Evolutionary conservation across 2,888 invertebrate species (phyloP).

Genomic region (Luffia ferchaultella): DNA sequence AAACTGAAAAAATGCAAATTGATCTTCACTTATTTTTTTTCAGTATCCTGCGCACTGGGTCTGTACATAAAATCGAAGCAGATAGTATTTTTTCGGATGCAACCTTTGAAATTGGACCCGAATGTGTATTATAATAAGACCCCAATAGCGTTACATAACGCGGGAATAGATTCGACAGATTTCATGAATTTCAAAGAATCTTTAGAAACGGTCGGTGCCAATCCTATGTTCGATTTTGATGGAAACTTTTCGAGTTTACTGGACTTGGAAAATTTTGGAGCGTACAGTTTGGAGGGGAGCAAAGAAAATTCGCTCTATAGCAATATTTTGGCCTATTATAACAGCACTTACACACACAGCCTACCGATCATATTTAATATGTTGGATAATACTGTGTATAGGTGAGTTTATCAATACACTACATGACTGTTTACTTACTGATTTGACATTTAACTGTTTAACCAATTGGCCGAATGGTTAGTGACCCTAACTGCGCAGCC

Average conservation of each 20-base stretch:
- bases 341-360: conserved; percentile 82
- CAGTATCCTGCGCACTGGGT: conserved; percentile 72
- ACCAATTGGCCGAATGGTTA: too few relatives aligned
- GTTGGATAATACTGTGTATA: conserved; percentile 74
- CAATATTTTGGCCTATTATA: conserved; percentile 72
- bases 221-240: conserved; percentile 62
- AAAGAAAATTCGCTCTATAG: conserved; percentile 45
- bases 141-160: conserved; percentile 70
- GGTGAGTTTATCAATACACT: conserved; percentile 44
- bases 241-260: conserved; percentile 73
- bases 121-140: conserved; percentile 68
- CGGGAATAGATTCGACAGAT: conserved; percentile 37
- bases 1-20: too few relatives aligned
- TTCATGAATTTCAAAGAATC: conserved; percentile 40
- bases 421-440: not conserved
- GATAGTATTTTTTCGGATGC: conserved; percentile 69
- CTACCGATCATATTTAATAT: conserved; percentile 79
- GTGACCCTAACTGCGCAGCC: too few relatives aligned
- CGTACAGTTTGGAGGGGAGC: conserved; percentile 68
- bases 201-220: conserved; percentile 40
- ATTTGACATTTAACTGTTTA: too few relatives aligned
- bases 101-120: conserved; percentile 68
- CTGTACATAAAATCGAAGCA: conserved; percentile 71
- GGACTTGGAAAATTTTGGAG: conserved; percentile 71
- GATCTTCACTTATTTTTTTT: too few relatives aligned